These are phyloP conservation scores for Torymus auratus DNA, from an alignment of 2,888 invertebrate species.

Conservation along the genomic window DNA sequence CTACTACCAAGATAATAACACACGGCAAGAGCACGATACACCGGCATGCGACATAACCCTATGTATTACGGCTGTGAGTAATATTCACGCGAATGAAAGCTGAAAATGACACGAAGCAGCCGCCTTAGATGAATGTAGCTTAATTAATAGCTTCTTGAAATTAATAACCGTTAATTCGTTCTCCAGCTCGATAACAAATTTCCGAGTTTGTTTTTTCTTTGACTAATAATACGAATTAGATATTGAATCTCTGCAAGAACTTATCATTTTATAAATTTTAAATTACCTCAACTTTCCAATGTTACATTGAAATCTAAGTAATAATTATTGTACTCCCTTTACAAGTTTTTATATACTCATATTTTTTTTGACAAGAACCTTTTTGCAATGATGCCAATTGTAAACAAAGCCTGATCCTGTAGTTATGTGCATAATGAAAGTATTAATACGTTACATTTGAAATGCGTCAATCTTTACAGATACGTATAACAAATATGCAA, in stretches of 20 bases:
- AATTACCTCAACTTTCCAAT: constrained; percentile 15
- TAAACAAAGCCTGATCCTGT: constrained; percentile 31
- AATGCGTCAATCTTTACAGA: constrained; percentile 55
- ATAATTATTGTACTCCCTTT: constrained; percentile 31
- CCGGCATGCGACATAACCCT: constrained; percentile 70
- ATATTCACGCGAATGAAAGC: constrained; percentile 63
- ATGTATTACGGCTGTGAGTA: constrained; percentile 68
- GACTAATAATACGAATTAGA: constrained; percentile 1
- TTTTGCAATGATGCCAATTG: constrained; percentile 12
- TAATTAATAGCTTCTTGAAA: constrained; percentile 43
- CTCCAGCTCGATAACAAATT: background rate
- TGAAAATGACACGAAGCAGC: constrained; percentile 59
- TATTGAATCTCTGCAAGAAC: constrained; percentile 12
- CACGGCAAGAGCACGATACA: constrained; percentile 72
- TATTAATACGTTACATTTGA: constrained; percentile 49
- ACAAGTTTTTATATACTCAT: background rate
- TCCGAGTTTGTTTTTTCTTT: constrained; percentile 32
- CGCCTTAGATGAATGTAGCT: constrained; percentile 58
- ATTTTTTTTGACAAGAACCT: background rate
- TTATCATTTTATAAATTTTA: constrained; percentile 1
- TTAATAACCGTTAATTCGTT: constrained; percentile 23
- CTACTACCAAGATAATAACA: constrained; percentile 61
- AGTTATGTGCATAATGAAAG: constrained; percentile 32
- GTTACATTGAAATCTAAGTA: background rate
- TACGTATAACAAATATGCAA: constrained; percentile 54